Evolutionary conservation across 2,888 invertebrate genomes (phyloP).

Genomic region (Raillietiella orientalis): DNA sequence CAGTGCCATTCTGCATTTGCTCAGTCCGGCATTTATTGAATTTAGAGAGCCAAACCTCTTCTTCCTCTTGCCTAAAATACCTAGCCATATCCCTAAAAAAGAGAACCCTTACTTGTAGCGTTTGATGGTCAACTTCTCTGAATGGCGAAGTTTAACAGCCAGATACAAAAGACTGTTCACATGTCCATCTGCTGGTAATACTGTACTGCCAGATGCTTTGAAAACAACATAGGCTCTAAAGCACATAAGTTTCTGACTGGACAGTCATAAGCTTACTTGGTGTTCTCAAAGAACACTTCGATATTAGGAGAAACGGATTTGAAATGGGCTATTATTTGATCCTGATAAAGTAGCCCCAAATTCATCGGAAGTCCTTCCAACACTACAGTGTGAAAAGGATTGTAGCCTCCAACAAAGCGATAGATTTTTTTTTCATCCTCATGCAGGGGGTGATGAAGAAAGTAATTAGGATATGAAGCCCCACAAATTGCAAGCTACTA

Average conservation of each 20-base stretch:
- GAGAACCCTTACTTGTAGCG: too few species aligned
- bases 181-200: too few species aligned
- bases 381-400: slow-evolving; percentile 42
- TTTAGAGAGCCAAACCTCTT: too few species aligned
- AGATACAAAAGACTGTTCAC: too few species aligned
- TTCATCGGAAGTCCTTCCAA: slow-evolving; percentile 17
- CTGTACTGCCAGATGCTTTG: too few species aligned
- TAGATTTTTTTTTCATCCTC: slow-evolving; percentile 28
- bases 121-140: too few species aligned
- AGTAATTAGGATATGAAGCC: slow-evolving; percentile 81
- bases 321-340: slow-evolving; percentile 6
- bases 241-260: background rate
- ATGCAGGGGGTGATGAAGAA: slow-evolving; percentile 22
- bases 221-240: background rate
- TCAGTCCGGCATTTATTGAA: too few species aligned
- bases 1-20: too few species aligned
- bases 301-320: slow-evolving; percentile 3
- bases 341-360: slow-evolving; percentile 21
- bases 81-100: too few species aligned
- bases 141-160: too few species aligned
- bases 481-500: slow-evolving; percentile 36
- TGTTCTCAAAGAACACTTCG: slow-evolving; percentile 19
- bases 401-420: slow-evolving; percentile 28
- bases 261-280: slow-evolving; percentile 5
- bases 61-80: too few species aligned